Conservation (phyloP, 2,888 invertebrate species). For the Ectemnius lituratus region DNA sequence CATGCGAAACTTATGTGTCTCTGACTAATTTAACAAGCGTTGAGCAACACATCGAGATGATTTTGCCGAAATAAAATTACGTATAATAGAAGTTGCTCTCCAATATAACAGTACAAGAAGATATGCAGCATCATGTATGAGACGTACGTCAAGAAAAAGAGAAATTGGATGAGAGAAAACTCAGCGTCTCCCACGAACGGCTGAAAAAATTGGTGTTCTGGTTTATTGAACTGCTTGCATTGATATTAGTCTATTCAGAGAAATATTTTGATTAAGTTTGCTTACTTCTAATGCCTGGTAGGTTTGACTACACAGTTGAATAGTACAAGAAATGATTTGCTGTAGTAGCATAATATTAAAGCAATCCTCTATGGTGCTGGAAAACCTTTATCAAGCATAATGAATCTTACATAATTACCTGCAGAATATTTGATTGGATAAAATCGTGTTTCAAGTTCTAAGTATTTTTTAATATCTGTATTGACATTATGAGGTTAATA, state of each 20-base stretch:
- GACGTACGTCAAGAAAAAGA: conserved; percentile 42
- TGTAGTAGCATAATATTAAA: conserved; percentile 64
- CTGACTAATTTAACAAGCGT: background rate
- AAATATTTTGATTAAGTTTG: conserved; percentile 3
- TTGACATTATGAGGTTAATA: too few species aligned
- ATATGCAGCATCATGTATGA: conserved; percentile 56
- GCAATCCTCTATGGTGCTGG: conserved; percentile 57
- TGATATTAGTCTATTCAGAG: background rate
- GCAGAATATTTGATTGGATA: too few species aligned
- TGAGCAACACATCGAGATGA: too few species aligned
- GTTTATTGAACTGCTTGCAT: background rate
- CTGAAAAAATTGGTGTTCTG: conserved; percentile 15
- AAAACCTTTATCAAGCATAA: conserved; percentile 49
- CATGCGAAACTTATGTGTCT: background rate
- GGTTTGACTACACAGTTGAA: conserved; percentile 65
- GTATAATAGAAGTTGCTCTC: conserved; percentile 53
- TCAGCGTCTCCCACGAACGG: conserved; percentile 6
- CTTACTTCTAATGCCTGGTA: conserved; percentile 63
- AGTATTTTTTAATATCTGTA: too few species aligned
- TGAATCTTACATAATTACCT: background rate
- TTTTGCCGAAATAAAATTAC: conserved; percentile 23
- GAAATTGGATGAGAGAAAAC: conserved; percentile 15
- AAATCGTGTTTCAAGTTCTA: background rate
- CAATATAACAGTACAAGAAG: conserved; percentile 65
- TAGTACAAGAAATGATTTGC: conserved; percentile 60